These are phyloP conservation scores for Lepilemur septentrionalis DNA, from an alignment of 2,797 vertebrate species.

Conservation along the genomic window DNA sequence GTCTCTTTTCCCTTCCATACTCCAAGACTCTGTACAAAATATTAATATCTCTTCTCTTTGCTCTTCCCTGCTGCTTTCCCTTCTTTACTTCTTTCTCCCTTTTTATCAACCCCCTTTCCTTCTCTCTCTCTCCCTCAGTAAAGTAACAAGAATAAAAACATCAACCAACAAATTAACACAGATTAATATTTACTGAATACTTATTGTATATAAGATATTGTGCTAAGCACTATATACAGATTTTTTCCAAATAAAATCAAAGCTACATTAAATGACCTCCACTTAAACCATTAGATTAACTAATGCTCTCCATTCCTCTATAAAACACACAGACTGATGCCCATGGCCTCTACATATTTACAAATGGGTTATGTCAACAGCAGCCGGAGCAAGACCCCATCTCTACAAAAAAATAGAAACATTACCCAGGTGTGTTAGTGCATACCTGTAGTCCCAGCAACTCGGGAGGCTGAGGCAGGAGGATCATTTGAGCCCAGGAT, in stretches of 20 bases:
- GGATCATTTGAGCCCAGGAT: neutral
- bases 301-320: neutral
- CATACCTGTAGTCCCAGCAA: neutral
- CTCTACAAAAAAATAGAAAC: neutral
- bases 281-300: neutral
- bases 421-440: neutral
- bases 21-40: neutral
- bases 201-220: neutral
- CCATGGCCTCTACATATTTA: neutral
- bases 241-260: conserved; percentile 27
- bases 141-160: neutral
- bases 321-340: neutral
- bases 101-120: neutral
- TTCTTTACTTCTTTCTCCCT: neutral
- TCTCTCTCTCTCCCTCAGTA: neutral
- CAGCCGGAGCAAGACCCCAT: neutral
- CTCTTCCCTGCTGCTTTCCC: neutral
- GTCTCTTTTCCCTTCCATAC: neutral
- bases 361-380: neutral
- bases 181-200: neutral
- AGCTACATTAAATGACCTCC: neutral
- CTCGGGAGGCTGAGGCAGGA: neutral
- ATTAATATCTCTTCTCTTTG: neutral
- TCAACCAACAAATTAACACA: neutral
- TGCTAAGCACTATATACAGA: neutral